A percentile compares a stretch with the other conserved stretches of the same genome.
Conservation (phyloP, 2,113 vertebrate species). For the Isichthys henryi region DNA sequence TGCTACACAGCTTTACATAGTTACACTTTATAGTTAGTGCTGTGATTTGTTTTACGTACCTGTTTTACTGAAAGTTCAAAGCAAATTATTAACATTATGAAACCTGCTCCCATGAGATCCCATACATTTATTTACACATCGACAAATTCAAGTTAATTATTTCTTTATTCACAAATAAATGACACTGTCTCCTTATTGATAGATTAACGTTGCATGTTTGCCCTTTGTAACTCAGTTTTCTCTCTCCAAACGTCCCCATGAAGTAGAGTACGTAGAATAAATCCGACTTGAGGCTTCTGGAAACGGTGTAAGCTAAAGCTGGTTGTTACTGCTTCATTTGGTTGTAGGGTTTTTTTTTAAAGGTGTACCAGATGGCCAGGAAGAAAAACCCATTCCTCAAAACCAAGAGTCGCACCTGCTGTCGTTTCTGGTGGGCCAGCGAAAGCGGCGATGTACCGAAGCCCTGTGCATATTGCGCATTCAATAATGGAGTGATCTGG, state of each 20-base stretch:
- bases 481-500: not conserved
- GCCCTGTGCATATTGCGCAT: not conserved
- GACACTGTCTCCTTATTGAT: not conserved
- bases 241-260: not conserved
- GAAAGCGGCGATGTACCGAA: not conserved
- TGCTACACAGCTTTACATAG: not conserved
- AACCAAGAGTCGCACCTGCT: conserved; percentile 5
- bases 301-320: not conserved
- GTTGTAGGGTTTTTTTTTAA: not conserved
- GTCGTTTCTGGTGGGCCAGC: not conserved
- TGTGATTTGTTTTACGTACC: not conserved
- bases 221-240: not conserved
- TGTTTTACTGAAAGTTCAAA: not conserved
- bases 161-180: not conserved
- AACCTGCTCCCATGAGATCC: not conserved
- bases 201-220: not conserved
- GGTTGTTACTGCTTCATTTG: not conserved
- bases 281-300: not conserved
- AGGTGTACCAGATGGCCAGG: conserved; percentile 15
- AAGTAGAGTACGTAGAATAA: not conserved
- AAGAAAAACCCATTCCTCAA: conserved; percentile 8
- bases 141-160: not conserved
- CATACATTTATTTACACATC: not conserved
- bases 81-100: not conserved
- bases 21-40: not conserved